Conservation (phyloP, 2,797 vertebrate species). For the Chanos chanos region DNA sequence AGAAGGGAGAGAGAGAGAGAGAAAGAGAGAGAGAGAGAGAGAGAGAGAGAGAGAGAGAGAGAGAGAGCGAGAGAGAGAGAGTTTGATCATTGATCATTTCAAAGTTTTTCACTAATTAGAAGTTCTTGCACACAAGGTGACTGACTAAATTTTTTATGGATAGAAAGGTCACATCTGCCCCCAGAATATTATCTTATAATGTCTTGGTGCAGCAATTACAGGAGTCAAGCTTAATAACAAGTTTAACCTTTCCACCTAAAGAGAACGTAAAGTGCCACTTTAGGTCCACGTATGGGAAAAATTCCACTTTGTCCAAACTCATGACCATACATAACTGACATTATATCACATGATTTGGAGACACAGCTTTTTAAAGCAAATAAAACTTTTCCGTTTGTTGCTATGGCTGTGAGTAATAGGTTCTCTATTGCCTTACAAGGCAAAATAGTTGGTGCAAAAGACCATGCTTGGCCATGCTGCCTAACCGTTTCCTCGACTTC, state of each 20-base stretch:
- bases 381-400: too few species aligned
- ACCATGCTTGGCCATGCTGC: too few species aligned
- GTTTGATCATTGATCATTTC: neutral
- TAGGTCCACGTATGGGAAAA: neutral
- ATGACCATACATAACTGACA: too few species aligned
- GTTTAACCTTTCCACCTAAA: slow-evolving; percentile 21
- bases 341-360: too few species aligned
- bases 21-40: neutral
- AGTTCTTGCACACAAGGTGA: slow-evolving; percentile 16
- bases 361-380: too few species aligned
- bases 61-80: neutral
- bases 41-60: neutral
- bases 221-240: neutral
- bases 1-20: neutral
- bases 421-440: too few species aligned
- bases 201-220: slow-evolving; percentile 31
- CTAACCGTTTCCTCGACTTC: too few species aligned
- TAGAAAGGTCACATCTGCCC: slow-evolving; percentile 16
- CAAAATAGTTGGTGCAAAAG: too few species aligned
- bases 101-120: slow-evolving; percentile 27
- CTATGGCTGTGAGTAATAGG: too few species aligned
- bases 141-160: slow-evolving; percentile 28
- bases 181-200: slow-evolving; percentile 6
- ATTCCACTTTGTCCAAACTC: too few species aligned
- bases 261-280: neutral